phyloP scores from a whole-genome alignment of 2,888 invertebrate genomes.

The Girardia tigrina region DNA sequence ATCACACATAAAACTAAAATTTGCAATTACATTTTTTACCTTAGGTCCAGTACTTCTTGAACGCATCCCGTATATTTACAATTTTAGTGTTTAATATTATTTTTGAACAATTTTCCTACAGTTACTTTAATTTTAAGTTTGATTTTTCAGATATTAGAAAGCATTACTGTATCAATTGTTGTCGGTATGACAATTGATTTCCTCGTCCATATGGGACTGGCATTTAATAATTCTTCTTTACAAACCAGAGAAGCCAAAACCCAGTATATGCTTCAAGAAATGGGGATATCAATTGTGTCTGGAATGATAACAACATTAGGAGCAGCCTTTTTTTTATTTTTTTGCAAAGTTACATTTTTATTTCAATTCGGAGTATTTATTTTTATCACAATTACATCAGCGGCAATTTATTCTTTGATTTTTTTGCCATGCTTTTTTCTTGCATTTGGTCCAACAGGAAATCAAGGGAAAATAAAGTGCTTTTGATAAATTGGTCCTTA shows the following conservation, averaged over 20 bases:
- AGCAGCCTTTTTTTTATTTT: not conserved
- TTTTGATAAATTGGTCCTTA: too few species aligned
- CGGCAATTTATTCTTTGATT: not conserved
- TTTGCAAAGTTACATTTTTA: not conserved
- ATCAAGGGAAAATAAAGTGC: too few species aligned
- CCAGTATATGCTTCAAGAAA: not conserved
- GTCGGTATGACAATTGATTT: not conserved
- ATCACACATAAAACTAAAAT: too few species aligned
- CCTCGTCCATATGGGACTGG: constrained; percentile 11
- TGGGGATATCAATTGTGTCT: not conserved
- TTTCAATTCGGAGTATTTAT: constrained; percentile 17
- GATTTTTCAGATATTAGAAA: not conserved
- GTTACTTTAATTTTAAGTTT: too few species aligned
- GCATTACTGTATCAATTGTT: not conserved
- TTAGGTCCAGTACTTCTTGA: too few species aligned
- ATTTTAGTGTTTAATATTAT: too few species aligned
- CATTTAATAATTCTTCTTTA: not conserved
- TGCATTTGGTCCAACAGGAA: not conserved
- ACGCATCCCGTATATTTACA: too few species aligned
- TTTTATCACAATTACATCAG: not conserved
- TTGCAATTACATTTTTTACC: too few species aligned
- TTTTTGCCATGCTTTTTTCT: not conserved
- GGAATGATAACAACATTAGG: constrained; percentile 2
- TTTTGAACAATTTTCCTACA: too few species aligned
- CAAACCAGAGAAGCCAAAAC: not conserved